Percentiles rank a stretch among this genome's conserved stretches.
These are phyloP conservation scores for Oscheius myriophilus DNA, from an alignment of 2,888 invertebrate genomes.

Conservation along the genomic window DNA sequence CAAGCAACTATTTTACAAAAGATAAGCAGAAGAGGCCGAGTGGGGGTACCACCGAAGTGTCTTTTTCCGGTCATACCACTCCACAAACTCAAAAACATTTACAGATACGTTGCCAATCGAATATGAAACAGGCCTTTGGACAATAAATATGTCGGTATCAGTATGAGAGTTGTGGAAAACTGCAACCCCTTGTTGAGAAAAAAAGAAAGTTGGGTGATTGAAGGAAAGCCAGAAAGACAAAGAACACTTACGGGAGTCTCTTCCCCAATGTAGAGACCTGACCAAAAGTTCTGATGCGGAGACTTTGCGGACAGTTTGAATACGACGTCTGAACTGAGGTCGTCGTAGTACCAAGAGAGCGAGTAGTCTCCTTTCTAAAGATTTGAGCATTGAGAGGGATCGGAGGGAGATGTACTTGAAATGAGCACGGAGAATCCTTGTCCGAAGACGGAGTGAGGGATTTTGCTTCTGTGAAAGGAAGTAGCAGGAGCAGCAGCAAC, in stretches of 20 bases:
- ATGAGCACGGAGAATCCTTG: slow-evolving; percentile 20
- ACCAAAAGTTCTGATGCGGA: slow-evolving; percentile 45
- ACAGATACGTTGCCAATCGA: no score
- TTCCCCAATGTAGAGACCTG: slow-evolving; percentile 46
- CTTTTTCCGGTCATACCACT: no score
- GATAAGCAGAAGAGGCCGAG: not conserved
- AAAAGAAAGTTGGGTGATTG: no score
- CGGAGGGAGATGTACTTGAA: not conserved
- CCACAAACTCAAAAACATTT: no score
- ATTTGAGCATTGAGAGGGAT: not conserved
- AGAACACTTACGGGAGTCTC: slow-evolving; percentile 42
- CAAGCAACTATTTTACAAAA: no score
- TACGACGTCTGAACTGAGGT: slow-evolving; percentile 51
- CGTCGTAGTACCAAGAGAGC: slow-evolving; percentile 51
- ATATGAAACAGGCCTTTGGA: no score
- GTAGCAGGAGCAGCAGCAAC: slow-evolving; percentile 9
- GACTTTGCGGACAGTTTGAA: slow-evolving; percentile 47
- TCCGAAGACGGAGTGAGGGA: slow-evolving; percentile 3
- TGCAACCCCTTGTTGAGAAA: no score
- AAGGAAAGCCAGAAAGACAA: no score
- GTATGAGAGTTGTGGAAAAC: no score
- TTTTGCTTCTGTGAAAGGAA: slow-evolving; percentile 5
- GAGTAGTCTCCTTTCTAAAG: slow-evolving; percentile 35
- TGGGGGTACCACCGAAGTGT: slow-evolving; percentile 4
- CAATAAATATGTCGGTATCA: no score